Base-by-base conservation (phyloP, 2,888 invertebrate species). In the Sarcophaga carnaria region DNA sequence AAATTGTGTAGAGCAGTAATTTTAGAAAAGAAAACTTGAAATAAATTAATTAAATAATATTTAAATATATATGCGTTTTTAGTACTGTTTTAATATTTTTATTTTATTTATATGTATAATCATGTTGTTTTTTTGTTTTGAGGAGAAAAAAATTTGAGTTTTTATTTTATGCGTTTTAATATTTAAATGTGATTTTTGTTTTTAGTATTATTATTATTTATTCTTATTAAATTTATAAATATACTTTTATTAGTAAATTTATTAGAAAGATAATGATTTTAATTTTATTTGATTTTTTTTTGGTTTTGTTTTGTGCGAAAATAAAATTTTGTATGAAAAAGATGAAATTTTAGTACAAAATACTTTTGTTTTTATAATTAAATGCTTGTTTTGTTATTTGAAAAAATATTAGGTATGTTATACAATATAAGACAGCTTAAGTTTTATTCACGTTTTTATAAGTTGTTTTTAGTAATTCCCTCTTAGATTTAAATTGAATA, bases 261-360 rank as follows among this genome's bases (percentile, higher is more conserved):
- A 20, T 20, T 67, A 37, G 25, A 63, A 69, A 37, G 37, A 37
- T 37, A 37, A 37, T 37, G 37, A 37, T 37, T 37, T 37, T 37
- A 37, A 37, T 8, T 37, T 37, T 8, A 10, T 67, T 78, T 49
- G 4, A 2, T 14, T 54, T 54, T 54, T 14, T 4, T 14, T 54
- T 14, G 12, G n/a, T 22, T 75, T 83, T 74, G 14, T 17, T 66
- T 81, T 84, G 84, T 84, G 83, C 72, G 74, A 87, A 87, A 84
- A 67, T 84, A 70, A 75, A 67, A 67, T 70, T 37, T 14, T 67
- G 69, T 66, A 69, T 67, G 37, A 67, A 79, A 78, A 78, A 69
- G 25, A 54, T 54, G 12, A 17, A 54, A 54, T 54, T 14, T 54
- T 54, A 74, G 66, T 76, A 69, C 54, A 54, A 71, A 70, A 64